Conservation (phyloP, 1,140 invertebrate genomes). For the Oedothorax gibbosus region DNA sequence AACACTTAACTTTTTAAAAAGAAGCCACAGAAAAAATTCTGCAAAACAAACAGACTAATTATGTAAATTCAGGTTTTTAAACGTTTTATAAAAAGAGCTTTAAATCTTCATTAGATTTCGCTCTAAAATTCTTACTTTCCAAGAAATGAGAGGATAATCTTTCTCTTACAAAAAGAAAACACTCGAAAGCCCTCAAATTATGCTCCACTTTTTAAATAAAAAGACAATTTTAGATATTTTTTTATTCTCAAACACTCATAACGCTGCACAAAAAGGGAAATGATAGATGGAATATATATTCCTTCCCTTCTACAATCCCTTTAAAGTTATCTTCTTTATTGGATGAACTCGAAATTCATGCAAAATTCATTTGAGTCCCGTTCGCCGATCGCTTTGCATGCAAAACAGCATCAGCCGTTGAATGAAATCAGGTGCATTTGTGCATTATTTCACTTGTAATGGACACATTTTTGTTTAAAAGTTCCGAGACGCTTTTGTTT, state of each 20-base stretch:
- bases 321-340: slow-evolving; percentile 46
- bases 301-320: background rate
- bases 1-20: too few species aligned
- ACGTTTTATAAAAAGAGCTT: too few species aligned
- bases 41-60: too few species aligned
- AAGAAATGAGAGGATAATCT: too few species aligned
- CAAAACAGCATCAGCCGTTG: slow-evolving; percentile 25
- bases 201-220: slow-evolving; percentile 11
- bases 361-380: slow-evolving; percentile 56
- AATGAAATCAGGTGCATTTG: slow-evolving; percentile 50
- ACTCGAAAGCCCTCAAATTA: slow-evolving; percentile 2
- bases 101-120: too few species aligned
- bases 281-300: slow-evolving; percentile 8
- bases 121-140: too few species aligned
- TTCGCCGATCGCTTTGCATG: slow-evolving; percentile 55
- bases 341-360: slow-evolving; percentile 55
- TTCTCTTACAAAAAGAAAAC: background rate
- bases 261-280: background rate
- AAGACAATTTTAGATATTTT: slow-evolving; percentile 40
- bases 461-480: slow-evolving; percentile 59
- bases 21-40: too few species aligned
- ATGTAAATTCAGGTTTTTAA: too few species aligned
- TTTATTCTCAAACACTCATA: slow-evolving; percentile 31
- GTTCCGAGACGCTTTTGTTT: slow-evolving; percentile 14
- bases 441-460: slow-evolving; percentile 56